Evolutionary conservation across 2,797 vertebrate genomes (phyloP).

Genomic region (Neosilurus mollespiculum): DNA sequence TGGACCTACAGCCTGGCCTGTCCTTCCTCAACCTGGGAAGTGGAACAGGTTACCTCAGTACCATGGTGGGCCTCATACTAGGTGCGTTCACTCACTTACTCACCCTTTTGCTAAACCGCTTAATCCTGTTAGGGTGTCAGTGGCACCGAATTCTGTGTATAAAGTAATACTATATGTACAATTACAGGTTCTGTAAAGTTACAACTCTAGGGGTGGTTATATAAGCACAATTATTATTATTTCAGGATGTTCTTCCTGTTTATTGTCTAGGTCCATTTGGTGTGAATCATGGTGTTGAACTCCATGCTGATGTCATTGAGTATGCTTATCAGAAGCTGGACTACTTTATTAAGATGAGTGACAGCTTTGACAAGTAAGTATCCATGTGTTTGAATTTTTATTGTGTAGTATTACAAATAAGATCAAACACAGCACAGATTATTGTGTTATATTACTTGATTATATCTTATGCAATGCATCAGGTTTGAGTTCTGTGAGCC

Average conservation of each 20-base stretch:
- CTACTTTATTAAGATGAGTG: slow-evolving; percentile 82
- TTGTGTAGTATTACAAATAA: not conserved
- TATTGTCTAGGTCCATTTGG: slow-evolving; percentile 79
- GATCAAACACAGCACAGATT: not conserved
- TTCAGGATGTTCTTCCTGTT: not conserved
- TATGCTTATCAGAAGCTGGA: slow-evolving; percentile 86
- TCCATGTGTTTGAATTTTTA: not conserved
- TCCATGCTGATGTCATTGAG: slow-evolving; percentile 83
- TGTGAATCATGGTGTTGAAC: slow-evolving; percentile 85
- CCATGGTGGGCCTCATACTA: slow-evolving; percentile 85
- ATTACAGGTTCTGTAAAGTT: not conserved
- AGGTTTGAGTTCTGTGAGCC: slow-evolving; percentile 90
- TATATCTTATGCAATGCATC: slow-evolving; percentile 17
- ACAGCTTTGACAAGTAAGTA: slow-evolving; percentile 84
- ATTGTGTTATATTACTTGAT: not conserved
- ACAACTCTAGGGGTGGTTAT: not conserved
- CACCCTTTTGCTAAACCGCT: not conserved
- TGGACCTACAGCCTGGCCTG: slow-evolving; percentile 83
- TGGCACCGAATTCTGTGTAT: no score
- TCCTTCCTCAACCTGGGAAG: slow-evolving; percentile 87
- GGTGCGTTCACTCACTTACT: slow-evolving; percentile 66
- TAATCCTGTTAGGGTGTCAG: no score
- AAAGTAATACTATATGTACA: not conserved
- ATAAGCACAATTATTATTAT: not conserved
- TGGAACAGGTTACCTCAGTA: slow-evolving; percentile 87